A percentile compares a stretch with the other conserved stretches of the same genome.
phyloP scores from a whole-genome alignment of 2,888 invertebrate genomes.

The Tolmerus cingulatus region DNA sequence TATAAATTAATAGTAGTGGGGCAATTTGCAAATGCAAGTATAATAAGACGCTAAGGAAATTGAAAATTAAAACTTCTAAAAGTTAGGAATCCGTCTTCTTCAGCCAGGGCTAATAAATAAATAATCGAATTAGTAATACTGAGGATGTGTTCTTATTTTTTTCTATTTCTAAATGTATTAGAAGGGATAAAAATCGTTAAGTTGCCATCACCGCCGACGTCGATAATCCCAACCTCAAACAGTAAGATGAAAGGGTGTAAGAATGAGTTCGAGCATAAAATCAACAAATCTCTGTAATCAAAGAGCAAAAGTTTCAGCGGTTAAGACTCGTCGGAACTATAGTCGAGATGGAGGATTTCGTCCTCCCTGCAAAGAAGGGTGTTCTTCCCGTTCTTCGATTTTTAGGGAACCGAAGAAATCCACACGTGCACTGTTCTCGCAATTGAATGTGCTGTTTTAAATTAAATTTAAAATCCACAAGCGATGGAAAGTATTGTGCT shows the following conservation, averaged over 20 bases:
- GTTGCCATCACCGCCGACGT: background rate
- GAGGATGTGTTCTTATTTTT: background rate
- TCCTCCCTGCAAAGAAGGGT: background rate
- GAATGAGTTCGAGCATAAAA: conserved; percentile 1
- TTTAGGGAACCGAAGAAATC: background rate
- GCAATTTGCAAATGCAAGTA: too few relatives aligned
- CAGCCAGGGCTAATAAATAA: too few relatives aligned
- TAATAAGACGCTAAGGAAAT: too few relatives aligned
- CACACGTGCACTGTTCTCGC: background rate
- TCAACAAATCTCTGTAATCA: background rate
- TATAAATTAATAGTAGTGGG: too few relatives aligned
- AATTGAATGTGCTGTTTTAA: background rate
- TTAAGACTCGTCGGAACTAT: background rate
- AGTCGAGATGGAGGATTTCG: background rate
- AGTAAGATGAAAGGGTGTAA: background rate
- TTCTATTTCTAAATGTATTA: background rate
- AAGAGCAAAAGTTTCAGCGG: background rate
- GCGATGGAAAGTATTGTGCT: background rate
- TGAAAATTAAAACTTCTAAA: too few relatives aligned
- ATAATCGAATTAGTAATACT: too few relatives aligned
- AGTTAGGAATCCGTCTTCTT: too few relatives aligned
- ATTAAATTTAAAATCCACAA: conserved; percentile 1
- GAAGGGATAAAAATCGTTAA: background rate
- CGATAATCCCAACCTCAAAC: conserved; percentile 18
- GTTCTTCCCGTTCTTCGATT: background rate